Percentiles rank a stretch among this genome's conserved stretches.
These are phyloP conservation scores for Leptura quadrifasciata DNA, from an alignment of 2,888 invertebrate genomes.

Conservation along the genomic window DNA sequence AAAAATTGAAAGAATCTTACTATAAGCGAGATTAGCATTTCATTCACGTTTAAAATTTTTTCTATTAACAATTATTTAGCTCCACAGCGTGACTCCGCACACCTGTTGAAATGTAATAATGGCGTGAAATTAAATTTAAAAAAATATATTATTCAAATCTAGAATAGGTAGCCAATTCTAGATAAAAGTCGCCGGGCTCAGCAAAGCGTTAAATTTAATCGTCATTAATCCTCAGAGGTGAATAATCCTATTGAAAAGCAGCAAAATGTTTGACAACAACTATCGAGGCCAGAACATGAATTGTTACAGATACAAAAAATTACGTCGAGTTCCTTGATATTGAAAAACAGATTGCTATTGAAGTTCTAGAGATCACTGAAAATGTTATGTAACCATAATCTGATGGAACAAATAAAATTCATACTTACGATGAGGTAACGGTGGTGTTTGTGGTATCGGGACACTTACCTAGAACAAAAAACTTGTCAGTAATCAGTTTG, in stretches of 20 bases:
- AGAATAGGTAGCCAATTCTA: slow-evolving; percentile 2
- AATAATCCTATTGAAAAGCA: slow-evolving; percentile 11
- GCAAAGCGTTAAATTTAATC: slow-evolving; percentile 18
- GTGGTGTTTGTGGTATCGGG: not conserved
- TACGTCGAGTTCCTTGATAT: not conserved
- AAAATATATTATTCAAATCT: slow-evolving; percentile 7
- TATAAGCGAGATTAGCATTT: not conserved
- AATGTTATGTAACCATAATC: not conserved
- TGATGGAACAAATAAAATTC: not conserved
- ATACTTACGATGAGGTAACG: slow-evolving; percentile 2
- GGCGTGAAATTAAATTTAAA: not conserved
- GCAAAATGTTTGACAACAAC: not conserved
- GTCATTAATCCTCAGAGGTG: slow-evolving; percentile 15
- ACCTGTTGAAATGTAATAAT: not conserved
- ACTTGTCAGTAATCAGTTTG: not conserved
- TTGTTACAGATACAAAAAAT: not conserved
- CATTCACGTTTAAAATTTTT: not conserved
- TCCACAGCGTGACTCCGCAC: not conserved
- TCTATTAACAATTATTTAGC: slow-evolving; percentile 8
- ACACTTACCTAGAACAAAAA: slow-evolving; percentile 21
- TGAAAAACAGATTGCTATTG: not conserved
- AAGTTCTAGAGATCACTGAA: not conserved
- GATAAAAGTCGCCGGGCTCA: slow-evolving; percentile 20
- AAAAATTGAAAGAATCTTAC: no score
- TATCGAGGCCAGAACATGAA: not conserved